These are phyloP conservation scores for Sinella curviseta DNA, from an alignment of 1,140 invertebrate species.

Conservation along the genomic window DNA sequence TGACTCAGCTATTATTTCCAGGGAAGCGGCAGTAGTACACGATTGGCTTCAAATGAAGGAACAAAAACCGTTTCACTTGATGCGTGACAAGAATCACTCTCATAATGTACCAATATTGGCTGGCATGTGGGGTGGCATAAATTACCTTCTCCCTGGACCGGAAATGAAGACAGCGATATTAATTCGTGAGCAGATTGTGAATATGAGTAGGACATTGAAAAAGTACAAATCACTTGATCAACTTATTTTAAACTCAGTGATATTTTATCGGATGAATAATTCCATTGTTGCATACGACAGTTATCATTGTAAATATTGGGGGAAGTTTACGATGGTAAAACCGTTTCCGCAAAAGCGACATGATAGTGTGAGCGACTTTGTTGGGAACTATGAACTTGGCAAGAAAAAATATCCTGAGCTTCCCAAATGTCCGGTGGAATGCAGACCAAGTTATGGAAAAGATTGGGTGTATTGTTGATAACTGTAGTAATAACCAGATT, in stretches of 20 bases:
- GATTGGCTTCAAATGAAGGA: background rate
- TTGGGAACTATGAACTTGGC: background rate
- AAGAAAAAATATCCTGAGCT: background rate
- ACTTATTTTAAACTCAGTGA: background rate
- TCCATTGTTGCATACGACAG: background rate
- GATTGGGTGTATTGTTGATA: background rate
- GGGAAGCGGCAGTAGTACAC: background rate
- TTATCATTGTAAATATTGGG: background rate
- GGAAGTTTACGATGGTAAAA: background rate
- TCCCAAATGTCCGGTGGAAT: background rate
- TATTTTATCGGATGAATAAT: background rate
- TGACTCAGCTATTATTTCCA: background rate
- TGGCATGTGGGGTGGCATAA: background rate
- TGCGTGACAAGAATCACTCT: background rate
- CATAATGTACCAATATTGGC: background rate
- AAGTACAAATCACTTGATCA: background rate
- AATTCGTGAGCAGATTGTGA: background rate
- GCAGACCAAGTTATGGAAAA: background rate
- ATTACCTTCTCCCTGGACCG: background rate
- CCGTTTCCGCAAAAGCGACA: background rate
- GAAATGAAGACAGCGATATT: background rate
- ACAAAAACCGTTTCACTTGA: background rate
- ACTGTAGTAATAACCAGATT: too few species aligned
- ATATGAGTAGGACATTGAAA: background rate
- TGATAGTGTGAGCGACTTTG: too few species aligned